A percentile compares a stretch with the other conserved stretches of the same genome.
phyloP scores from a whole-genome alignment of 1,140 invertebrate genomes.

The Brachionus paranguensis region DNA sequence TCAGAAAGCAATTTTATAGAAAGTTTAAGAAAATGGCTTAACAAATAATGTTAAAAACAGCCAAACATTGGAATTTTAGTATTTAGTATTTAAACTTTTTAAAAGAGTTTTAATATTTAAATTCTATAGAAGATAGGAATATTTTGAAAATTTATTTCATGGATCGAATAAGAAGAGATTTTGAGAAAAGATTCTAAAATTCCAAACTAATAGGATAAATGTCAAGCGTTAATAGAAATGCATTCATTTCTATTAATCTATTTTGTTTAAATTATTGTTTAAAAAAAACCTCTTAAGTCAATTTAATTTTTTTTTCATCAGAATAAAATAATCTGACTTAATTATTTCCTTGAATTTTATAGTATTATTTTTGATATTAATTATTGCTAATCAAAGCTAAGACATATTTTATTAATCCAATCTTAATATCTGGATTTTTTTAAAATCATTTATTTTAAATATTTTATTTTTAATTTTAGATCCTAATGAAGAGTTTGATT shows the following conservation, averaged over 20 bases:
- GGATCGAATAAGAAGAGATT: neutral
- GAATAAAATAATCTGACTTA: neutral
- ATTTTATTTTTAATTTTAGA: neutral
- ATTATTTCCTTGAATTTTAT: neutral
- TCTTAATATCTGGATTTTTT: no score
- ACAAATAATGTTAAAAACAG: no score
- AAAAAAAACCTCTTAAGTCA: neutral
- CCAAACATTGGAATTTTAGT: no score
- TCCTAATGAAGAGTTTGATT: slow-evolving; percentile 18
- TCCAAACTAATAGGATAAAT: neutral
- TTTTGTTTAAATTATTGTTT: neutral
- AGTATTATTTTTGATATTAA: neutral
- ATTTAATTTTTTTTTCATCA: neutral
- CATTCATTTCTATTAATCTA: neutral
- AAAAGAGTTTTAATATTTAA: no score
- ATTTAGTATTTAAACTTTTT: no score
- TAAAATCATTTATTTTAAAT: neutral
- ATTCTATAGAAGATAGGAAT: no score
- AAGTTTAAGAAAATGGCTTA: no score
- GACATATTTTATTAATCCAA: no score
- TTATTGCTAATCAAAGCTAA: no score
- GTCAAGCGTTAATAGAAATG: neutral
- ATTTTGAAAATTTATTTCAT: neutral
- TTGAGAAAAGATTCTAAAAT: neutral
- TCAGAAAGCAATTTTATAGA: no score